Evolutionary conservation across 2,888 invertebrate genomes (phyloP).

Genomic region (Tyria jacobaeae): DNA sequence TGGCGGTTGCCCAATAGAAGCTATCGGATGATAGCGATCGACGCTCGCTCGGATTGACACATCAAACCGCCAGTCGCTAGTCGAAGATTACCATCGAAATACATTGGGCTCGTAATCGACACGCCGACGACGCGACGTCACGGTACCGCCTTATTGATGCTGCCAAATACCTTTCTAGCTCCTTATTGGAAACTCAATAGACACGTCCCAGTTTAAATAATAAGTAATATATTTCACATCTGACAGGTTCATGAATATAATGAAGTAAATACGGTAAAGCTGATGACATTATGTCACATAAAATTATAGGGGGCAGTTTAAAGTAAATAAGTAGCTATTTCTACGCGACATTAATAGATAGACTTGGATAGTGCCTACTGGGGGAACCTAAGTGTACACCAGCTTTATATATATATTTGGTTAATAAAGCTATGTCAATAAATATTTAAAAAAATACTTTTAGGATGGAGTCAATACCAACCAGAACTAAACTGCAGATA

Average conservation of each 20-base stretch:
- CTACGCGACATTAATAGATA: constrained; percentile 73
- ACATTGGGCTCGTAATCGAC: constrained; percentile 79
- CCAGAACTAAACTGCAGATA: too few relatives aligned
- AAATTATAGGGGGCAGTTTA: constrained; percentile 33
- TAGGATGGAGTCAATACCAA: too few relatives aligned
- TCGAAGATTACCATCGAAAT: constrained; percentile 78
- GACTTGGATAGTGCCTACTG: constrained; percentile 18
- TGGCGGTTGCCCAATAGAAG: constrained; percentile 82
- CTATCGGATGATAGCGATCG: constrained; percentile 78
- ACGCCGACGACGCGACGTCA: constrained; percentile 77
- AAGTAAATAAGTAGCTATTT: constrained; percentile 61
- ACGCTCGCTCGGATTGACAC: constrained; percentile 79
- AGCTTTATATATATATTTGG: neutral
- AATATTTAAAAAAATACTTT: too few relatives aligned
- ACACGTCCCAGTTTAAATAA: constrained; percentile 39
- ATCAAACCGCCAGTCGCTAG: constrained; percentile 77
- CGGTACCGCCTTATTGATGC: constrained; percentile 65
- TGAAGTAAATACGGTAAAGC: constrained; percentile 25
- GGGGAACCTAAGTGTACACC: neutral
- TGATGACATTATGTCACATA: constrained; percentile 45
- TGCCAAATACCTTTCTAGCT: constrained; percentile 23
- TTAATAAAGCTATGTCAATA: too few relatives aligned
- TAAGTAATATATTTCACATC: constrained; percentile 30
- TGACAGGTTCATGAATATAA: constrained; percentile 44
- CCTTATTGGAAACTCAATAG: constrained; percentile 25